Evolutionary conservation across 2,113 vertebrate genomes (phyloP), one percentile per base, ranked within the genome.

Genomic region (Anolis sagrei): DNA sequence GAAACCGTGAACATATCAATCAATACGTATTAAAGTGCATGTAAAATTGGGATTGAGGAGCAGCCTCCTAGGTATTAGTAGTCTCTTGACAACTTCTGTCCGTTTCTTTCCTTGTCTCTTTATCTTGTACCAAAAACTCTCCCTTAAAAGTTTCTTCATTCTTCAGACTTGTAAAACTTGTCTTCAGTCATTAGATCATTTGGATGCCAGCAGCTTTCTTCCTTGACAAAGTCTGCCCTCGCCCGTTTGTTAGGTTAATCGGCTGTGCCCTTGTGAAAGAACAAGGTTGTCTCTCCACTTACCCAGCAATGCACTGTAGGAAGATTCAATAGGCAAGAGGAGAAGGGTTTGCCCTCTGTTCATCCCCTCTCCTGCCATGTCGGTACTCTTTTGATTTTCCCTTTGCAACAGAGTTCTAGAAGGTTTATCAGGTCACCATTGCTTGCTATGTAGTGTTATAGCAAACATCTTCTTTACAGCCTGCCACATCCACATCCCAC

Each of bases 71-170:
- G 14, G 54, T 83, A 75, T 19, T 32, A 74, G 86, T 78, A 89
- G 90, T 92, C 62, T 91, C 90, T 82, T 90, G 93, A 89, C 83
- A 92, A 48, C 82, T 48, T 87, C 81, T 90, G 89, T 92, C 91
- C 54, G 0, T 92, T 92, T 89, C 4, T 29, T 90, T 87, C 83
- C 85, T 73, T 39, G 54, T 90, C 23, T 70, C 81, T 69, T 81
- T 68, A 39, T 81, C 44, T 54, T 68, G 78, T 29, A 80, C 88
- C 77, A 76, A 83, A 70, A 92, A 78, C 64, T 29, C 49, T 90
- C 76, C 90, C 49, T 68, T 79, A 82, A 21, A 92, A 29, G 34
- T 66, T 79, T 75, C 78, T 36, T 27, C 14, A 19, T 25, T 87
- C 74, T 58, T 89, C 81, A 62, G 89, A 90, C 68, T 93, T 77